A percentile compares a stretch with the other conserved stretches of the same genome.
phyloP scores from a whole-genome alignment of 1,140 invertebrate species.

The Hylaeus volcanicus region DNA sequence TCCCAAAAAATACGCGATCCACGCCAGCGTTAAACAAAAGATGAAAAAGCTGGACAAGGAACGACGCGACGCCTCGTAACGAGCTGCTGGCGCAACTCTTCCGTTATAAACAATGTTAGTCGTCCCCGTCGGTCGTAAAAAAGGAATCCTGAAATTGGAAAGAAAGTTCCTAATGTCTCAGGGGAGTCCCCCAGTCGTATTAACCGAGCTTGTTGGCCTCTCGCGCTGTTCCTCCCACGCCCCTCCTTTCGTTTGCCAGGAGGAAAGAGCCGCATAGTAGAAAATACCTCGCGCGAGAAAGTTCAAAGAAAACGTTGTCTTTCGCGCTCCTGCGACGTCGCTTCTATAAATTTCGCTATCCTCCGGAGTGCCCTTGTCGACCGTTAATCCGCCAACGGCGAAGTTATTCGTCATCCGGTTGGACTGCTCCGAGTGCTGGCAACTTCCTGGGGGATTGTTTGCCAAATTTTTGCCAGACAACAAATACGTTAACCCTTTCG shows the following conservation, averaged over 20 bases:
- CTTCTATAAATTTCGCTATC: slow-evolving; percentile 36
- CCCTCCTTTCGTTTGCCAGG: too few relatives aligned
- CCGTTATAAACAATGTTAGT: slow-evolving; percentile 17
- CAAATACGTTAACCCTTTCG: too few relatives aligned
- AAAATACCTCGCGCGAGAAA: slow-evolving; percentile 46
- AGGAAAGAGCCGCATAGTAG: slow-evolving; percentile 18
- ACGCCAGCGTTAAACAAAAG: not conserved
- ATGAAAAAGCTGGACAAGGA: not conserved
- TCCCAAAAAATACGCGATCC: not conserved
- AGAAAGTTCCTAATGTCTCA: slow-evolving; percentile 45
- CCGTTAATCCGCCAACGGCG: slow-evolving; percentile 21
- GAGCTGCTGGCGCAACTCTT: not conserved
- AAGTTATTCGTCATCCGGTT: slow-evolving; percentile 11
- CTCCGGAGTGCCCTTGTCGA: slow-evolving; percentile 2
- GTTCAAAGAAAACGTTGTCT: slow-evolving; percentile 27
- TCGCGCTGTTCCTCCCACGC: slow-evolving; percentile 10
- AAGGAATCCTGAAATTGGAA: slow-evolving; percentile 45
- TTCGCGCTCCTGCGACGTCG: slow-evolving; percentile 32
- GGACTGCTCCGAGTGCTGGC: not conserved
- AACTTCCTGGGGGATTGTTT: not conserved
- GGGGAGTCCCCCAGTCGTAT: slow-evolving; percentile 21
- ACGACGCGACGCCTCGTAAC: not conserved
- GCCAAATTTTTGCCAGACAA: not conserved
- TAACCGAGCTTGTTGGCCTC: slow-evolving; percentile 36
- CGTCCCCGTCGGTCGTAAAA: slow-evolving; percentile 24